Conservation (phyloP, 2,113 vertebrate species). For the Brachionichthys hirsutus region DNA sequence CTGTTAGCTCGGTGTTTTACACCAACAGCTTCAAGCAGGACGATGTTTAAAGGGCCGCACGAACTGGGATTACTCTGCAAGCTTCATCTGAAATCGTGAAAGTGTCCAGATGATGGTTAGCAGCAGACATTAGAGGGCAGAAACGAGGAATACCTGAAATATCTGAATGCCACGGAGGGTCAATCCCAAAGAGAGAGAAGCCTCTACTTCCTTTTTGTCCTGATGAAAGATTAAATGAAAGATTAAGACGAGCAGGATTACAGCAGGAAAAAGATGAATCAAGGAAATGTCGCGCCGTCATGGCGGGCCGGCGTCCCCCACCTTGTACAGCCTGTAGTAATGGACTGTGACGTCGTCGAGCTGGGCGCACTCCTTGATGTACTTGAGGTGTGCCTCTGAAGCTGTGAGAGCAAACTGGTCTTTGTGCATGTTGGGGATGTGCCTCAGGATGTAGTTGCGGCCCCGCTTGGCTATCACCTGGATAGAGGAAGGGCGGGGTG, state of each 20-base stretch:
- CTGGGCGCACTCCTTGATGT: constrained; percentile 93
- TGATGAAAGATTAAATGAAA: constrained; percentile 47
- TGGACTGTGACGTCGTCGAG: constrained; percentile 96
- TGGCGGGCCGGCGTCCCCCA: constrained; percentile 46
- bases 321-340: constrained; percentile 97
- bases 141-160: constrained; percentile 85
- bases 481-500: background rate
- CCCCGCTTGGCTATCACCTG: constrained; percentile 97
- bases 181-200: constrained; percentile 89
- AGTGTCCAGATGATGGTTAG: too few species aligned
- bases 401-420: constrained; percentile 97
- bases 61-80: too few species aligned
- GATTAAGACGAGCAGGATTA: background rate
- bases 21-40: too few species aligned
- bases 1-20: too few species aligned
- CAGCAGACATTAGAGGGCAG: background rate
- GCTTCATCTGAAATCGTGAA: too few species aligned
- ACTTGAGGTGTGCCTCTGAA: constrained; percentile 94
- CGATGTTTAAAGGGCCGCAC: too few species aligned
- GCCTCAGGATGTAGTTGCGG: constrained; percentile 95
- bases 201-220: constrained; percentile 97
- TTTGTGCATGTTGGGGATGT: constrained; percentile 98
- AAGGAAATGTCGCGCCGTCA: too few species aligned
- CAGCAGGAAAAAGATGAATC: too few species aligned
- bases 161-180: constrained; percentile 98